Evolutionary conservation across 2,888 invertebrate species (phyloP), one percentile per base, ranked within the genome.

Genomic region (Allolobophora icterica): DNA sequence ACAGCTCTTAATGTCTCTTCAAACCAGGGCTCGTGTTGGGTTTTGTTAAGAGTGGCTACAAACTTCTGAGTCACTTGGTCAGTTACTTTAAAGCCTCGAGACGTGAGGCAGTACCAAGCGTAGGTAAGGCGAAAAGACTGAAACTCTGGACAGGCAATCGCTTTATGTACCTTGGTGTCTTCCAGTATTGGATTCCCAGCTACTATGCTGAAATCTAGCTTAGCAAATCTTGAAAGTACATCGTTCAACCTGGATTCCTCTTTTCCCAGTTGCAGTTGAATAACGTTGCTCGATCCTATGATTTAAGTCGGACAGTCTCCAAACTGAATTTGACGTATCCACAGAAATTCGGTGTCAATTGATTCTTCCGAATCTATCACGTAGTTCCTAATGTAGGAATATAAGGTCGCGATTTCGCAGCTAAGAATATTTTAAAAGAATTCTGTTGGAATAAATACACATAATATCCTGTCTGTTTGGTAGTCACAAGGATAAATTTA

Each of bases 241-340:
- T 87, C 35, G 21, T 87, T 87, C 87, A 87, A 87, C 6, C 38
- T 38, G 34, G 87, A 24, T 34, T 87, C 87, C 8, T 38, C 87
- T 34, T 87, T 21, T 87, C 21, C 34, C 17, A 87, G 21, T 34
- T 34, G 34, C 6, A 87, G 34, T 35, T 38, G 38, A 35, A 87
- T 87, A 15, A 87, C 87, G 38, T 87, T 87, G 38, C 87, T 87
- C 21, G 87, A 87, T 34, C 87, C 87, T 24, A 87, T 17, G 34
- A 87, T 38, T 35, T 87, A 35, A 0, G 34, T 87, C 11, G 35
- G 35, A 87, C 87, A 87, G 24, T 38, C 38, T 87, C 35, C 34
- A 35, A 87, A 87, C 35, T 87, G 34, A 87, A 87, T 38, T 15
- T 24, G 21, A n/a, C 87, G 87, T 34, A 35, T 5, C 38, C 24